These are phyloP conservation scores for Drosophila sucinea DNA, from an alignment of 1,140 invertebrate species.

Conservation along the genomic window DNA sequence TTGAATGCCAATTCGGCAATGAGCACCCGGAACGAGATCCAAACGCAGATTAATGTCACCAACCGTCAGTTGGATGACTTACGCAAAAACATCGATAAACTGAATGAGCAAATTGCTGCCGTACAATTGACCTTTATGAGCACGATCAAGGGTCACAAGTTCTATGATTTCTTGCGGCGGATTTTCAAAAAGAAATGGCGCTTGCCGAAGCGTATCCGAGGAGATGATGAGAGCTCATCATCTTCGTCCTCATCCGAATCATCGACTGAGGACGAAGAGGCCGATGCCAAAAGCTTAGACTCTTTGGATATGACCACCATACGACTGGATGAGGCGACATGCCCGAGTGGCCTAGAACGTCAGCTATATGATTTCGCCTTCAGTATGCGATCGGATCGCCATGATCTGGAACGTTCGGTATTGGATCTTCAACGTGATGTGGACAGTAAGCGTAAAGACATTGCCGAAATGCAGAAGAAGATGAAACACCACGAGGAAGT, in stretches of 20 bases:
- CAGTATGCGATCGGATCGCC: slow-evolving; percentile 85
- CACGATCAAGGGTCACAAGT: slow-evolving; percentile 88
- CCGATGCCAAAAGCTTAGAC: slow-evolving; percentile 85
- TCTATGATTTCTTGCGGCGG: slow-evolving; percentile 88
- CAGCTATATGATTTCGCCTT: slow-evolving; percentile 88
- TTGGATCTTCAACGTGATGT: slow-evolving; percentile 83
- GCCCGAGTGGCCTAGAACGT: slow-evolving; percentile 89
- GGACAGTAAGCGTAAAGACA: slow-evolving; percentile 82
- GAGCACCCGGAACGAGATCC: slow-evolving; percentile 73
- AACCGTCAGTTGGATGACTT: slow-evolving; percentile 86
- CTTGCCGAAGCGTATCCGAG: slow-evolving; percentile 83
- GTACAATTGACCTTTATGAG: slow-evolving; percentile 85
- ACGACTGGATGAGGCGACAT: slow-evolving; percentile 89
- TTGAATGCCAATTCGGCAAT: slow-evolving; percentile 85
- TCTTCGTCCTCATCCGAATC: slow-evolving; percentile 81
- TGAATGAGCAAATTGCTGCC: slow-evolving; percentile 85
- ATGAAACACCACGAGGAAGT: slow-evolving; percentile 70
- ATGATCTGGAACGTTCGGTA: slow-evolving; percentile 83
- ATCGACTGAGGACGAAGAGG: slow-evolving; percentile 86
- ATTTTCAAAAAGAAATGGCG: slow-evolving; percentile 91
- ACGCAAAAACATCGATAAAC: slow-evolving; percentile 84
- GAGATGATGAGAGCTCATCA: slow-evolving; percentile 63
- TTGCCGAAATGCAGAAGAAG: slow-evolving; percentile 65
- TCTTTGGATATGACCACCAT: slow-evolving; percentile 86
- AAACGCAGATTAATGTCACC: slow-evolving; percentile 84